A percentile compares a stretch with the other conserved stretches of the same genome.
Evolutionary conservation across 2,113 vertebrate genomes (phyloP).

Genomic region (Platycercus adscitus): DNA sequence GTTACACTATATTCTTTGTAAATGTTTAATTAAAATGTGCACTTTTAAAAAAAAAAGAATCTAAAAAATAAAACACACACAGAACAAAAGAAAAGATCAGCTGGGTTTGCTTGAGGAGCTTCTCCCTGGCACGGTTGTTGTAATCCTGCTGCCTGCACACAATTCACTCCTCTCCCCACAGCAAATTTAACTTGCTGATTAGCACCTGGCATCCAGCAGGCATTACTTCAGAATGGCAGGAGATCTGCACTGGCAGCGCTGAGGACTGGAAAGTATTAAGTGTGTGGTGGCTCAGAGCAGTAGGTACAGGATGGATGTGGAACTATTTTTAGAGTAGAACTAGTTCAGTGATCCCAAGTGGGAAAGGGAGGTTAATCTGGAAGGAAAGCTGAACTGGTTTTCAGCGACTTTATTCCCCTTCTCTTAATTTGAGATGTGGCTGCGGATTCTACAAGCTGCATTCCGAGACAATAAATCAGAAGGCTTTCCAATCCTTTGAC

Average conservation of each 20-base stretch:
- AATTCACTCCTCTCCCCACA: constrained; percentile 33
- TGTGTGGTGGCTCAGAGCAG: neutral
- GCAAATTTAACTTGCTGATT: constrained; percentile 4
- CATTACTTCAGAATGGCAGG: neutral
- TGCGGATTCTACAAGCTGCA: neutral
- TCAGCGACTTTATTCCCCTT: neutral
- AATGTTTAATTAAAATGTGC: constrained; percentile 73
- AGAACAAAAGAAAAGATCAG: neutral
- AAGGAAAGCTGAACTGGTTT: constrained; percentile 8
- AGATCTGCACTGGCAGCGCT: constrained; percentile 20
- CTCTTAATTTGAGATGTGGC: constrained; percentile 26
- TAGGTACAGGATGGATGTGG: neutral
- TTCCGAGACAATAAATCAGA: neutral
- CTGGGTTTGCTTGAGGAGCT: constrained; percentile 58
- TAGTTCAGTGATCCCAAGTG: constrained; percentile 35
- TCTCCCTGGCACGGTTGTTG: neutral
- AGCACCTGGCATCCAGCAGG: constrained; percentile 47
- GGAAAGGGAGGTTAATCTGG: constrained; percentile 10
- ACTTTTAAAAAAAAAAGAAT: constrained; percentile 40
- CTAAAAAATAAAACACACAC: neutral
- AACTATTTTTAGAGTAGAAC: constrained; percentile 50
- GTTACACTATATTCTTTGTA: constrained; percentile 73
- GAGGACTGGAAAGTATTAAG: neutral
- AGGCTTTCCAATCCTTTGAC: neutral
- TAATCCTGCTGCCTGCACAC: constrained; percentile 2